These are phyloP conservation scores for Melanotaenia pygmaea DNA, from an alignment of 2,797 vertebrate species.

Conservation along the genomic window DNA sequence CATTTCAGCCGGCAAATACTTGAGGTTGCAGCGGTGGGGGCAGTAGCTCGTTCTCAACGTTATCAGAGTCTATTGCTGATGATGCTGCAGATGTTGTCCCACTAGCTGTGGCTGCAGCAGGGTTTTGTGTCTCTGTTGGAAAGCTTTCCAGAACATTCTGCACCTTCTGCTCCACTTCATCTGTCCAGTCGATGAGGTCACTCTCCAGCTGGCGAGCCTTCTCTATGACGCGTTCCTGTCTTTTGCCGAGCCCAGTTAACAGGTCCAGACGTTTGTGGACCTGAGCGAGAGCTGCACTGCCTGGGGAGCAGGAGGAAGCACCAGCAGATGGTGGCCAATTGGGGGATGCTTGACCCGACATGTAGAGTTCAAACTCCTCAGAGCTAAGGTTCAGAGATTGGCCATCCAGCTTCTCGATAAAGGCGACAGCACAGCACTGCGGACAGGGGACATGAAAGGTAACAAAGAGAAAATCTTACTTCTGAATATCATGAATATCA, in stretches of 20 bases:
- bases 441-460: slow-evolving; percentile 2
- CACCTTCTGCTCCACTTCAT: slow-evolving; percentile 90
- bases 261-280: slow-evolving; percentile 89
- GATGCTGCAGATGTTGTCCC: slow-evolving; percentile 49
- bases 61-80: slow-evolving; percentile 80
- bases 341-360: slow-evolving; percentile 91
- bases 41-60: slow-evolving; percentile 91
- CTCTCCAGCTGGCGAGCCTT: slow-evolving; percentile 90
- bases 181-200: slow-evolving; percentile 96
- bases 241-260: slow-evolving; percentile 87
- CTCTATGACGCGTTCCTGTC: slow-evolving; percentile 88
- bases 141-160: slow-evolving; percentile 90
- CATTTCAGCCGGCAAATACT: slow-evolving; percentile 89
- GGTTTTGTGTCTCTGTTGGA: slow-evolving; percentile 82
- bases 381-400: slow-evolving; percentile 94
- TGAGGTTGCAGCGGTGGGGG: slow-evolving; percentile 95
- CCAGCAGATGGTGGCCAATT: slow-evolving; percentile 79
- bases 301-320: slow-evolving; percentile 71
- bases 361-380: slow-evolving; percentile 95
- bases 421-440: slow-evolving; percentile 96
- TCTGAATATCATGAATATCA: neutral
- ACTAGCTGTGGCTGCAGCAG: slow-evolving; percentile 52
- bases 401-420: slow-evolving; percentile 97
- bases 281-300: slow-evolving; percentile 79
- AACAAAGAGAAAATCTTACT: slow-evolving; percentile 1